Evolutionary conservation across 2,888 invertebrate species (phyloP).

Genomic region (Lapara coniferarum): DNA sequence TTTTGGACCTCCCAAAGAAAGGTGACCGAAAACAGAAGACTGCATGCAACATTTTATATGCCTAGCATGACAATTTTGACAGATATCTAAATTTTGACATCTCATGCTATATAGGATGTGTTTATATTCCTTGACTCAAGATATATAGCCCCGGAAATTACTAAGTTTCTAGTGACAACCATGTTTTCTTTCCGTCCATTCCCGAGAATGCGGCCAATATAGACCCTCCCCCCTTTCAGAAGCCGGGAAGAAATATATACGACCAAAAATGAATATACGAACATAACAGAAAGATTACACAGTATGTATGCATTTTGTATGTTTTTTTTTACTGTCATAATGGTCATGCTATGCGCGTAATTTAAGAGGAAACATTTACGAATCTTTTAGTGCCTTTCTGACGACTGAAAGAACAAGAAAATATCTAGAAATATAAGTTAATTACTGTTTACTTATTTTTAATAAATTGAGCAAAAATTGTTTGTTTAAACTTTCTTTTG

Average conservation of each 20-base stretch:
- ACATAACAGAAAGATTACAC: too few relatives aligned
- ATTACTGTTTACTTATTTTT: too few relatives aligned
- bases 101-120: background rate
- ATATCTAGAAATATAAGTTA: too few relatives aligned
- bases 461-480: too few relatives aligned
- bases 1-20: constrained; percentile 44
- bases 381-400: constrained; percentile 67
- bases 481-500: too few relatives aligned
- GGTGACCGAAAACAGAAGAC: constrained; percentile 49
- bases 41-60: background rate
- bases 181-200: too few relatives aligned
- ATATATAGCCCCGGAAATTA: background rate
- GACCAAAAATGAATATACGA: too few relatives aligned
- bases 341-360: background rate
- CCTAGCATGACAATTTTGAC: constrained; percentile 15
- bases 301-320: too few relatives aligned
- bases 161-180: too few relatives aligned
- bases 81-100: background rate
- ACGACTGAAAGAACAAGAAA: constrained; percentile 33
- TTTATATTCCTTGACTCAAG: background rate
- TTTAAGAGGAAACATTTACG: constrained; percentile 38
- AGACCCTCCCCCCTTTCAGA: too few relatives aligned
- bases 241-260: too few relatives aligned
- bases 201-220: too few relatives aligned
- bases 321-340: background rate